Evolutionary conservation across 2,113 vertebrate species (phyloP), one percentile per base, ranked within the genome.

Genomic region (Strix aluco): DNA sequence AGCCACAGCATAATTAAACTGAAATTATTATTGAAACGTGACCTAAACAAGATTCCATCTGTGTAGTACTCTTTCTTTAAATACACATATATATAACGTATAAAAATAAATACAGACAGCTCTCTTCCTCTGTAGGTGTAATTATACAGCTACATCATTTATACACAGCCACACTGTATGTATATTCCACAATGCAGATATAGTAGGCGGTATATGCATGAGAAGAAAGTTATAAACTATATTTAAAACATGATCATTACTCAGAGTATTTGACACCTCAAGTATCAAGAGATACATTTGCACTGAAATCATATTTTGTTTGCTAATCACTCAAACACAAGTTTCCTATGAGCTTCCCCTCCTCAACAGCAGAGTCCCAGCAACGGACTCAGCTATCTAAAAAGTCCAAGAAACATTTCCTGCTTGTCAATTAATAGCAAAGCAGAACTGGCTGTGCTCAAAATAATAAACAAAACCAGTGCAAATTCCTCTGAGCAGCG

Each of bases 81-180:
- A 65, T 23, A 14, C 46, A 40, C 25, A 38, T 14, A 29, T 54
- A 54, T 14, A 54, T 54, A 72, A 78, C 29, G 73, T 49, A 49
- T 59, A 47, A 81, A 92, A 85, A 81, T 90, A 94, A 95, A 95
- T 71, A 81, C 25, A 63, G 77, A 87, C 66, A 89, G 85, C 90
- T 90, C 79, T 87, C 86, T 80, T 81, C 57, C 44, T 79, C 90
- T 51, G 86, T 81, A 96, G 96, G 92, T 96, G 90, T 94, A 97
- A 97, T 97, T 97, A 94, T 38, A 67, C 78, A 83, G 87, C 88
- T 70, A 86, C 54, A 91, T 86, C 89, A 90, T 88, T 92, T 72
- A 52, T 6, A 59, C 81, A 75, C 69, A 86, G 65, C 81, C 90
- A 79, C 52, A 2, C 70, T 7, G 66, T 10, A 44, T 59, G 61